Evolutionary conservation across 1,140 invertebrate genomes (phyloP).

Genomic region (Drepana arcuata): DNA sequence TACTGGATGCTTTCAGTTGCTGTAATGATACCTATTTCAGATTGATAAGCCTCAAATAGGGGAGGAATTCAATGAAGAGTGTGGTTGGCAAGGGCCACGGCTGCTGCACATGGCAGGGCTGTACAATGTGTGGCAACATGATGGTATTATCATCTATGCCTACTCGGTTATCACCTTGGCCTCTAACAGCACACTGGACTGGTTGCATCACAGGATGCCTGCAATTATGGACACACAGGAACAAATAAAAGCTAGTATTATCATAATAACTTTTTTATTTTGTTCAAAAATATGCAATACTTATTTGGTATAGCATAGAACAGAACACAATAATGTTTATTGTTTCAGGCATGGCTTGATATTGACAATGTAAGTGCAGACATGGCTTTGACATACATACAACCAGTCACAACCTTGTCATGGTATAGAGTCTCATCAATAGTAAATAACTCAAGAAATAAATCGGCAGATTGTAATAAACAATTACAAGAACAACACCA

Average conservation of each 20-base stretch:
- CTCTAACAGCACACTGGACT: constrained; percentile 78
- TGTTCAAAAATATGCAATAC: background rate
- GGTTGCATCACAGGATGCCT: constrained; percentile 87
- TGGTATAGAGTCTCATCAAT: constrained; percentile 80
- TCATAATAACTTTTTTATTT: background rate
- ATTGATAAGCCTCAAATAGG: constrained; percentile 74
- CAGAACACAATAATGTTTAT: constrained; percentile 1
- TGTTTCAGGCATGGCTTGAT: constrained; percentile 79
- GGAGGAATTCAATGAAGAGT: constrained; percentile 67
- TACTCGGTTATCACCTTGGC: constrained; percentile 86
- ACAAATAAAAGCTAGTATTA: constrained; percentile 75
- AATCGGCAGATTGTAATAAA: constrained; percentile 79
- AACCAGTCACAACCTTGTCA: constrained; percentile 68
- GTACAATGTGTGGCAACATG: constrained; percentile 79
- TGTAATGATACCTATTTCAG: no score
- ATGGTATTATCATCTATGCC: constrained; percentile 77
- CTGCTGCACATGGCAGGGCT: constrained; percentile 84
- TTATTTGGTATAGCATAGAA: background rate
- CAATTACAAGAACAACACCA: constrained; percentile 49
- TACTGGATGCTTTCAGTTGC: constrained; percentile 43
- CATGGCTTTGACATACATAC: constrained; percentile 72
- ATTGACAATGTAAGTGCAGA: constrained; percentile 71
- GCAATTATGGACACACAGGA: constrained; percentile 80
- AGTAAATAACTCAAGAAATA: constrained; percentile 83
- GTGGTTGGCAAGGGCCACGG: constrained; percentile 76